Evolutionary conservation across 2,797 vertebrate genomes (phyloP), one percentile per base, ranked within the genome.

Genomic region (Rallus crepitans): DNA sequence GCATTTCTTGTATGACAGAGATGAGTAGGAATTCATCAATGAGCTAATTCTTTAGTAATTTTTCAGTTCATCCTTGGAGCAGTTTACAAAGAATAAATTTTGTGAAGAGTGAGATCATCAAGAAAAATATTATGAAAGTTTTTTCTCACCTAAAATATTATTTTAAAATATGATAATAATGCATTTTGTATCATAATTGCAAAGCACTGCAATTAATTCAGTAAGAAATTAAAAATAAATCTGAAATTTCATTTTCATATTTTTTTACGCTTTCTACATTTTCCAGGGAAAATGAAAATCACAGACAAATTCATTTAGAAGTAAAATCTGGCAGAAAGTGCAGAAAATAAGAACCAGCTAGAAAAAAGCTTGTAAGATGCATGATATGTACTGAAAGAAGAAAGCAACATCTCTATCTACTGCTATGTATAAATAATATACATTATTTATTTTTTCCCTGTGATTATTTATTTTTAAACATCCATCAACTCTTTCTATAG

Each of bases 231-330:
- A 64, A 83, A 96, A 82, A 30, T 83, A 79, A 90, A 94, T 9
- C 42, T 88, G 33, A 20, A 21, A 47, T 63, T 70, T 72, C 7
- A 15, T 68, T 89, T 89, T 83, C 45, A 9, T 93, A 65, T 47
- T 85, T 94, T 94, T 85, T 96, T 66, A 3, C 18, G 2, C 45
- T 81, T 64, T 84, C 48, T 75, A 0, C 33, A 15, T 53, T 92
- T 93, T 82, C 33, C 33, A 45, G 96, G 94, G 65, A 87, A 88
- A 71, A 75, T 97, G 96, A 82, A 97, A 97, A 94, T 97, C 69
- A 98, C 91, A 93, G 68, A 96, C 69, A 90, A 97, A 89, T 97
- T 98, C 40, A 92, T 97, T 92, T 65, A 94, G 82, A 94, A 95
- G 61, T 98, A 93, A 79, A 97, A 96, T 66, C 8, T 91, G 24